Evolutionary conservation across 2,797 vertebrate genomes (phyloP), one percentile per base, ranked within the genome.

Genomic region (Fringilla coelebs): DNA sequence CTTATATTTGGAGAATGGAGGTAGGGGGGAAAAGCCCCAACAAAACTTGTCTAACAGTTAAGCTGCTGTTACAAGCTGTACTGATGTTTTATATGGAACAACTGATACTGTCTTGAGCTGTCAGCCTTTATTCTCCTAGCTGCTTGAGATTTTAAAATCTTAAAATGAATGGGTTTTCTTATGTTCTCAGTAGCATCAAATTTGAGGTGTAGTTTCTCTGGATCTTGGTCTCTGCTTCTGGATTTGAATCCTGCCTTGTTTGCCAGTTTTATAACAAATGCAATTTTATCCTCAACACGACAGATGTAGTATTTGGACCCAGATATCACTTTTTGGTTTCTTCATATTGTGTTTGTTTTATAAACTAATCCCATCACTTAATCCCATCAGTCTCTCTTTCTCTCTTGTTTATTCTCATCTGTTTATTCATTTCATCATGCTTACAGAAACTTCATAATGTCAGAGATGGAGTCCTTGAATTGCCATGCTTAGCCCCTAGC

Each of bases 291-390:
- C 34, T 75, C 12, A 58, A 38, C 17, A n/a, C 11, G 43, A 17
- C 52, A 71, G 34, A 29, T 71, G 41, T 16, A 83, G 6, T 77
- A 51, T 75, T 84, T 96, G 32, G 41, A 81, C 45, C 5, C 17
- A 74, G 13, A 60, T 93, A 48, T 34, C 70, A n/a, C 21, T 48
- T 1, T 71, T 70, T 38, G 26, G 20, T 80, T 67, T 84, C 52
- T 85, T 94, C 38, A 11, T 57, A 20, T 19, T 83, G 12, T 71
- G 9, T 76, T 93, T 82, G 16, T 87, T 87, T 45, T 58, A 43
- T 83, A 63, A 80, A 83, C 32, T 60, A 70, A 76, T 78, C 43
- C 18, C 22, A 38, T 88, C 22, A 48, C 43, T 92, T 82, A 79
- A 67, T 91, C 45, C 28, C 26, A 18, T 88, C 48, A 67, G 60